Conservation (phyloP, 2,113 vertebrate genomes). For the Corythaixoides concolor region DNA sequence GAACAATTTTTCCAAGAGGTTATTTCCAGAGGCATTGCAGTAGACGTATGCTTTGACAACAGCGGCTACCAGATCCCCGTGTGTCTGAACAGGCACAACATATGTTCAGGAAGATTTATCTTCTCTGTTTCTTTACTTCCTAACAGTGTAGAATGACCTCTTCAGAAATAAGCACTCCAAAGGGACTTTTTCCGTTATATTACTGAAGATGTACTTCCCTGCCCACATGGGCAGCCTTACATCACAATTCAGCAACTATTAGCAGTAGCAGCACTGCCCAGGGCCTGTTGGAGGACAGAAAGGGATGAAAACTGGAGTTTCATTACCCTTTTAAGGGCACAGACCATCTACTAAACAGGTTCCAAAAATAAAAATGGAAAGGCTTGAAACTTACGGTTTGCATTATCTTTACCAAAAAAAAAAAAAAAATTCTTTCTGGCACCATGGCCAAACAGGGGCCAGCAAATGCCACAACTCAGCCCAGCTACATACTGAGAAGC, state of each 20-base stretch:
- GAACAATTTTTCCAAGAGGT: not conserved
- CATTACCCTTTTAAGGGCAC: not conserved
- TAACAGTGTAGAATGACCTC: not conserved
- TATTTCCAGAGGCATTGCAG: not conserved
- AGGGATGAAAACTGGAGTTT: not conserved
- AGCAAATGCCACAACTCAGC: not conserved
- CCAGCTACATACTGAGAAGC: not conserved
- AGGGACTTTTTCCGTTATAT: not conserved
- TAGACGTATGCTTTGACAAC: fast-evolving
- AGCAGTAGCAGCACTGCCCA: not conserved
- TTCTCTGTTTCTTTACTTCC: not conserved
- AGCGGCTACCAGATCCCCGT: not conserved
- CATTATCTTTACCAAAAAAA: not conserved
- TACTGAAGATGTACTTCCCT: not conserved
- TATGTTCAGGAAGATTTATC: not conserved
- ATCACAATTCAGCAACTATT: not conserved
- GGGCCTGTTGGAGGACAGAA: not conserved
- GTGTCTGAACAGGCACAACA: not conserved
- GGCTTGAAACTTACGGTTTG: not conserved
- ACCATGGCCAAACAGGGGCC: not conserved
- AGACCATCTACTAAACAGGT: not conserved
- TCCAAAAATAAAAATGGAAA: not conserved
- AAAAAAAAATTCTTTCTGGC: not conserved
- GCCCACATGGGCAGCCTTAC: not conserved
- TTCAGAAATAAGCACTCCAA: slow-evolving; percentile 5